A percentile compares a stretch with the other conserved stretches of the same genome.
These are phyloP conservation scores for Eretmocerus hayati DNA, from an alignment of 2,888 invertebrate species.

Conservation along the genomic window DNA sequence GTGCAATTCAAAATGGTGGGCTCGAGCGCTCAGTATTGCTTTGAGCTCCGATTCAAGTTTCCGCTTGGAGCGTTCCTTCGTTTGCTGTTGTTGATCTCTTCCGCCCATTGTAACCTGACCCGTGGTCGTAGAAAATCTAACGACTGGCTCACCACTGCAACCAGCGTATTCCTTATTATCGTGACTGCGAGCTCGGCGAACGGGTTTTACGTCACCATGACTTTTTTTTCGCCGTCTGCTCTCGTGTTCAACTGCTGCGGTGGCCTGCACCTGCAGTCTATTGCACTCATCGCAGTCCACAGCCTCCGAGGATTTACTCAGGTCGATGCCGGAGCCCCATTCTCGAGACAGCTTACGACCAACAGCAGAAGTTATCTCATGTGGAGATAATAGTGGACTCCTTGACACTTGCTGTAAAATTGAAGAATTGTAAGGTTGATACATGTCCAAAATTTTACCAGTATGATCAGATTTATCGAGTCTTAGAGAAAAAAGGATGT, in stretches of 20 bases:
- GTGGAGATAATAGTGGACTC: slow-evolving; percentile 41
- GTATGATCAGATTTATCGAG: no score
- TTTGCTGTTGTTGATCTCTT: slow-evolving; percentile 38
- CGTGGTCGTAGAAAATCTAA: no score
- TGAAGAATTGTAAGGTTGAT: no score
- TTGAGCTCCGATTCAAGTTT: slow-evolving; percentile 44
- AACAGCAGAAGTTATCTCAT: slow-evolving; percentile 39
- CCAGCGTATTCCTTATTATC: slow-evolving; percentile 34
- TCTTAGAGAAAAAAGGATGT: no score
- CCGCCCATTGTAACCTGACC: slow-evolving; percentile 13
- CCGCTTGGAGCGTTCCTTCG: slow-evolving; percentile 43
- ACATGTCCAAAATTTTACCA: no score
- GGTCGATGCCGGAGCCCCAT: slow-evolving; percentile 42
- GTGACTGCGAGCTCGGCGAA: slow-evolving; percentile 42
- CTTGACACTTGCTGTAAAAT: slow-evolving; percentile 34
- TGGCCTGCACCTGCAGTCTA: slow-evolving; percentile 12
- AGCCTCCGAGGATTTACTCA: slow-evolving; percentile 40
- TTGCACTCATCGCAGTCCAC: slow-evolving; percentile 18
- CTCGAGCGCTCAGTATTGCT: slow-evolving; percentile 43
- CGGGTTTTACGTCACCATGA: slow-evolving; percentile 31
- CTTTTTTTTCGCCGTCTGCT: slow-evolving; percentile 25
- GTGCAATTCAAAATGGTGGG: slow-evolving; percentile 44
- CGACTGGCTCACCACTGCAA: slow-evolving; percentile 24
- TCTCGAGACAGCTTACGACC: slow-evolving; percentile 43
- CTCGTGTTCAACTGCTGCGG: neutral